Evolutionary conservation across 2,113 vertebrate genomes (phyloP).

Genomic region (Misgurnus mizolepis): DNA sequence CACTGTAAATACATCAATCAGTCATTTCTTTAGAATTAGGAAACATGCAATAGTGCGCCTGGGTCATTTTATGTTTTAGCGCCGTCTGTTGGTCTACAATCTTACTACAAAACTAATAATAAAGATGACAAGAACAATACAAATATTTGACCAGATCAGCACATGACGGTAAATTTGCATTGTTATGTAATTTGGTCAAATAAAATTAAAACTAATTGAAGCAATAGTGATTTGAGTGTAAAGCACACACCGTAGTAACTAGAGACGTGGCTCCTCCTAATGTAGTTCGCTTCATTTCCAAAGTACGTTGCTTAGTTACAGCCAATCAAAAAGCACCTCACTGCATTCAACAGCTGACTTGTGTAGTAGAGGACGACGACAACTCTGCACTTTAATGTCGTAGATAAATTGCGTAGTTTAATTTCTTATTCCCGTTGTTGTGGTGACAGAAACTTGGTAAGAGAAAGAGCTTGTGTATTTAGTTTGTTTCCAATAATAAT

Average conservation of each 20-base stretch:
- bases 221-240: neutral
- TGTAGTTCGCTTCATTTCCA: neutral
- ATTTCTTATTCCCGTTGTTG: neutral
- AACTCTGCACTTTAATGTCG: neutral
- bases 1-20: no score
- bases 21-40: no score
- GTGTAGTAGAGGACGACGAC: neutral
- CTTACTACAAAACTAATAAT: neutral
- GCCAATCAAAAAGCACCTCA: constrained; percentile 9
- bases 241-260: neutral
- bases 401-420: neutral
- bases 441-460: neutral
- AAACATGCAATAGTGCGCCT: no score
- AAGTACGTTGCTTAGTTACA: neutral
- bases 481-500: neutral
- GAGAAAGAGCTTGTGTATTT: neutral
- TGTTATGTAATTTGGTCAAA: neutral
- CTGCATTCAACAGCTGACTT: no score
- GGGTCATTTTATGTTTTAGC: neutral
- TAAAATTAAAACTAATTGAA: neutral
- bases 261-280: neutral
- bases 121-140: neutral
- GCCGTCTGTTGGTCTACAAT: neutral
- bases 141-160: neutral
- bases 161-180: neutral